Evolutionary conservation across 2,888 invertebrate genomes (phyloP), one percentile per base, ranked within the genome.

Genomic region (Lypha dubia): DNA sequence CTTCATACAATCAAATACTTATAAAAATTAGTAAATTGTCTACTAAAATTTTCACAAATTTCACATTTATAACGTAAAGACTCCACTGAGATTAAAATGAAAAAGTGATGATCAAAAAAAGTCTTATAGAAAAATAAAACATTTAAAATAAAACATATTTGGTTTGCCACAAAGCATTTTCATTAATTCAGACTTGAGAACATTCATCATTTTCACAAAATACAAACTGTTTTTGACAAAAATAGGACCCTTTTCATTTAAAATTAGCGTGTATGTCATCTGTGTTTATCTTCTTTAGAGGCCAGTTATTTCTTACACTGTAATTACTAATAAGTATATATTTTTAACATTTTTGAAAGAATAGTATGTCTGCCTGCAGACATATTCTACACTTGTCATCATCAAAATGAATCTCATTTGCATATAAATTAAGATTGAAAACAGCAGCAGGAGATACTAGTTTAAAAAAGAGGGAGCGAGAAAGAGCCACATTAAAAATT

Each of bases 341-440:
- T 13, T 51, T n/a, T 63, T n/a, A 28, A 0, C 44, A 44, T 63
- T 28, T 17, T 9, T 60, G 17, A 17, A 60, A 20, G 11, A 20
- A 13, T n/a, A 38, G 9, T 44, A 24, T 74, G 53, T 38, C 44
- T 44, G 15, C 41, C 46, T 41, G 17, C 28, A 63, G 56, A 65
- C 77, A 75, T 74, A 75, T 81, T 71, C 68, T 82, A 65, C 49
- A 74, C 82, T 74, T 85, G 77, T 84, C 79, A 80, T 73, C 77
- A 80, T 79, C 53, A 60, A 83, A 87, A 86, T 86, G 87, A 86
- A 87, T 86, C 86, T 87, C 86, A 87, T 87, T 87, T 86, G 74
- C 86, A 86, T 85, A 86, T 86, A 86, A 87, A 86, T 87, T 87
- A 87, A 84, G 75, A 87, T 86, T 84, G 81, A 85, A 87, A 75